These are phyloP conservation scores for Steinernema carpocapsae DNA, from an alignment of 2,888 invertebrate species.

Conservation along the genomic window DNA sequence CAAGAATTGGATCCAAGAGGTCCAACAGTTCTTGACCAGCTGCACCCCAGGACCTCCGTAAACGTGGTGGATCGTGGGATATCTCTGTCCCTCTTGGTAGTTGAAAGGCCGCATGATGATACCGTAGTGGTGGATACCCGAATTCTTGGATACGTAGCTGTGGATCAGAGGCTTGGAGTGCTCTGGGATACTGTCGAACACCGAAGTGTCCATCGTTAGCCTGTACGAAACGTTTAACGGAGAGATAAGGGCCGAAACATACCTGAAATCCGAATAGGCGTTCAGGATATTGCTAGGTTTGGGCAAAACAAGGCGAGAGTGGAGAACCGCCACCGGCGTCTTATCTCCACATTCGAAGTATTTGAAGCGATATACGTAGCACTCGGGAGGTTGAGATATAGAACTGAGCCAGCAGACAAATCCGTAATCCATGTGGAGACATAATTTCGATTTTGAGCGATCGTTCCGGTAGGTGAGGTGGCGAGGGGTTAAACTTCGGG, in stretches of 20 bases:
- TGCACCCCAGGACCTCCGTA: slow-evolving; percentile 99
- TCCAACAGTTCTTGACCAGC: slow-evolving; percentile 81
- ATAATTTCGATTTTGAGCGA: slow-evolving; percentile 4
- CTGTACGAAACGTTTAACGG: neutral
- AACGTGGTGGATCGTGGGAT: slow-evolving; percentile 92
- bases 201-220: neutral
- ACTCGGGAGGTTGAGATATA: slow-evolving; percentile 45
- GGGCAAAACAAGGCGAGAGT: neutral
- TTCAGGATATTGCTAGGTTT: neutral
- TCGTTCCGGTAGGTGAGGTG: slow-evolving; percentile 6
- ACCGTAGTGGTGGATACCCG: slow-evolving; percentile 45
- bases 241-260: neutral
- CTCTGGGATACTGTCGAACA: neutral
- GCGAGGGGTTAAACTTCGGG: neutral
- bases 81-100: slow-evolving; percentile 68
- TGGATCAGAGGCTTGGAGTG: slow-evolving; percentile 9
- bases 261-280: slow-evolving; percentile 17
- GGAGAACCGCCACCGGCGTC: neutral
- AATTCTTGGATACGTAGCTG: slow-evolving; percentile 19
- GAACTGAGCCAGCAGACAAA: slow-evolving; percentile 60
- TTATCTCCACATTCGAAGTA: neutral
- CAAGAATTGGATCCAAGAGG: slow-evolving; percentile 53
- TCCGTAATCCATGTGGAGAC: slow-evolving; percentile 42
- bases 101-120: slow-evolving; percentile 47
- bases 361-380: slow-evolving; percentile 49